phyloP scores from a whole-genome alignment of 1,140 invertebrate genomes.

The Caenorhabditis briggsae region DNA sequence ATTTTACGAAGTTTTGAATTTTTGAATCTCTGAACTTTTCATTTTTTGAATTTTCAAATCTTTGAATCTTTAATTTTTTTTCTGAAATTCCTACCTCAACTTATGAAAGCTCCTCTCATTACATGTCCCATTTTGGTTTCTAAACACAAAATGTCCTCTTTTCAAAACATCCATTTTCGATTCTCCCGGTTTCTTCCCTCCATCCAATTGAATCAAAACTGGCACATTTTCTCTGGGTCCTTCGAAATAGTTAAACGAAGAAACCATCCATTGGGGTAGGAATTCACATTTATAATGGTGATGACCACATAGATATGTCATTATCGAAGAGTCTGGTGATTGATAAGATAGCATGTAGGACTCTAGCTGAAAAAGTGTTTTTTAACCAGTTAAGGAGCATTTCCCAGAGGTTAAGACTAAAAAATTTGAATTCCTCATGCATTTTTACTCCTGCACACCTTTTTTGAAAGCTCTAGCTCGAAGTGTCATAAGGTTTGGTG shows the following conservation, averaged over 20 bases:
- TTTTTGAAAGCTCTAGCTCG: no score
- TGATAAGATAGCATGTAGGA: slow-evolving; percentile 19
- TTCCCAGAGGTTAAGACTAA: no score
- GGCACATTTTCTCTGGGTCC: slow-evolving; percentile 30
- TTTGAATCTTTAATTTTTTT: no score
- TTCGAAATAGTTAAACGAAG: slow-evolving; percentile 36
- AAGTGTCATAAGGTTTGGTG: no score
- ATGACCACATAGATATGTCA: slow-evolving; percentile 15
- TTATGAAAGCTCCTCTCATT: background rate
- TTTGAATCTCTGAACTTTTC: background rate
- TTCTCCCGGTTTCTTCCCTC: background rate
- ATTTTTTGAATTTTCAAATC: background rate
- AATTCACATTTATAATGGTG: slow-evolving; percentile 34
- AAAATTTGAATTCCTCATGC: no score
- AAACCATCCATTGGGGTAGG: slow-evolving; percentile 28
- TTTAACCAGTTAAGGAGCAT: no score
- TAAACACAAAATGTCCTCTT: slow-evolving; percentile 12
- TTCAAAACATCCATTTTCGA: slow-evolving; percentile 26
- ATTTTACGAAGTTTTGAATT: no score
- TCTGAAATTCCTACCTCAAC: background rate
- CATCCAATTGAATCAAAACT: slow-evolving; percentile 29
- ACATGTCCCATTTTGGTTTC: slow-evolving; percentile 18
- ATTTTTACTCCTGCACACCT: no score
- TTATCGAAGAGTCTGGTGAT: background rate
- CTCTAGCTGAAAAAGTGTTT: slow-evolving; percentile 1